phyloP scores from a whole-genome alignment of 2,113 vertebrate species.

The Odocoileus virginianus region DNA sequence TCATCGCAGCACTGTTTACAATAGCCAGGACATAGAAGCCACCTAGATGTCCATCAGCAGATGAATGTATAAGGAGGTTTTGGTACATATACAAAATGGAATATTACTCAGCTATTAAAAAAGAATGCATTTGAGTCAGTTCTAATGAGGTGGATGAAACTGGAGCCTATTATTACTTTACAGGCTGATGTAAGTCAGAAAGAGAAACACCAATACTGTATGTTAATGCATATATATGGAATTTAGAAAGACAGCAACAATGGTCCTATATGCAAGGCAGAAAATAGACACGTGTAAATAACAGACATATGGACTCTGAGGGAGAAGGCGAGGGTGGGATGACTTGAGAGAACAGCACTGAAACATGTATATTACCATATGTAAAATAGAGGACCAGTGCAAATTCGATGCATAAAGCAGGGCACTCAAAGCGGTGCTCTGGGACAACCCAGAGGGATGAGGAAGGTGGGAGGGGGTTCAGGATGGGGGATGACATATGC shows the following conservation, averaged over 20 bases:
- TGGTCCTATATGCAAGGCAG: neutral
- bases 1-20: neutral
- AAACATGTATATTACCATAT: neutral
- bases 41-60: neutral
- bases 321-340: neutral
- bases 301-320: neutral
- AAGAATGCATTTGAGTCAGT: neutral
- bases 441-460: neutral
- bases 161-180: neutral
- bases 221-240: neutral
- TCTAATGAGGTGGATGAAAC: neutral
- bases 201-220: neutral
- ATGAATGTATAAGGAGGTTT: fast-evolving
- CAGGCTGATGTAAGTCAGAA: neutral
- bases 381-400: neutral
- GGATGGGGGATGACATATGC: neutral
- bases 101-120: neutral
- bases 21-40: neutral
- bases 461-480: neutral
- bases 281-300: neutral
- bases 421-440: neutral
- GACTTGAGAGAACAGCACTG: neutral
- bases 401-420: neutral
- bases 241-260: neutral
- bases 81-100: neutral